Conservation (phyloP, 2,113 vertebrate genomes). For the Malurus melanocephalus region DNA sequence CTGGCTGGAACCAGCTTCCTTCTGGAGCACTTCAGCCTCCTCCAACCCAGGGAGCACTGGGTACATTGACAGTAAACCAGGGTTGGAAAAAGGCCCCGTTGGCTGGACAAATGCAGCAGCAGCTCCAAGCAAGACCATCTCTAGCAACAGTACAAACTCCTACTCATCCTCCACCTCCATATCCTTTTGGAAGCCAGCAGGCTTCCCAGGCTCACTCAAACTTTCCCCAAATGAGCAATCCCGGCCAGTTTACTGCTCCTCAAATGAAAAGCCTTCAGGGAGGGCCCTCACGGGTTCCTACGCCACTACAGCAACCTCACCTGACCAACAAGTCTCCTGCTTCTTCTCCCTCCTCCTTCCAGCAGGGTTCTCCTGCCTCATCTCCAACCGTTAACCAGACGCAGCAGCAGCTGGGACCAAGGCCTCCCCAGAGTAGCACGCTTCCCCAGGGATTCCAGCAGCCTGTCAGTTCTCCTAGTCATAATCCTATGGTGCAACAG, state of each 20-base stretch:
- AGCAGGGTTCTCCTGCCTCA: slow-evolving; percentile 95
- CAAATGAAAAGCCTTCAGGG: slow-evolving; percentile 91
- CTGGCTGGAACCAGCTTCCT: slow-evolving; percentile 94
- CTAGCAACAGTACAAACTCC: slow-evolving; percentile 92
- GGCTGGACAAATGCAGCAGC: slow-evolving; percentile 83
- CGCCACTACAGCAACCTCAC: slow-evolving; percentile 88
- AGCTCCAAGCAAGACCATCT: slow-evolving; percentile 85
- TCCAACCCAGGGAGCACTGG: slow-evolving; percentile 80
- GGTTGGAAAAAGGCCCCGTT: slow-evolving; percentile 91
- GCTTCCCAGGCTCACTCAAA: slow-evolving; percentile 86
- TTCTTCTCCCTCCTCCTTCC: slow-evolving; percentile 97
- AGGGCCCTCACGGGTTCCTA: slow-evolving; percentile 83
- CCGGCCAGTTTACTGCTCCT: slow-evolving; percentile 90
- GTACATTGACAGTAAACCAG: slow-evolving; percentile 75
- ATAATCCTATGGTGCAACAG: slow-evolving; percentile 88
- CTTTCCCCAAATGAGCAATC: slow-evolving; percentile 78
- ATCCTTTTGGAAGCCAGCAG: slow-evolving; percentile 97
- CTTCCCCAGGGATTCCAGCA: slow-evolving; percentile 94
- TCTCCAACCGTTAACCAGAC: slow-evolving; percentile 92
- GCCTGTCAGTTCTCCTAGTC: slow-evolving; percentile 90
- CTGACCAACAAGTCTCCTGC: slow-evolving; percentile 94
- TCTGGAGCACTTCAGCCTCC: slow-evolving; percentile 88
- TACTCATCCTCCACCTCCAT: slow-evolving; percentile 94
- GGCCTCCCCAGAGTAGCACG: slow-evolving; percentile 79
- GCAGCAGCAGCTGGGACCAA: slow-evolving; percentile 86